Evolutionary conservation across 2,888 invertebrate species (phyloP), one percentile per base, ranked within the genome.

Genomic region (Tinea semifulvella): DNA sequence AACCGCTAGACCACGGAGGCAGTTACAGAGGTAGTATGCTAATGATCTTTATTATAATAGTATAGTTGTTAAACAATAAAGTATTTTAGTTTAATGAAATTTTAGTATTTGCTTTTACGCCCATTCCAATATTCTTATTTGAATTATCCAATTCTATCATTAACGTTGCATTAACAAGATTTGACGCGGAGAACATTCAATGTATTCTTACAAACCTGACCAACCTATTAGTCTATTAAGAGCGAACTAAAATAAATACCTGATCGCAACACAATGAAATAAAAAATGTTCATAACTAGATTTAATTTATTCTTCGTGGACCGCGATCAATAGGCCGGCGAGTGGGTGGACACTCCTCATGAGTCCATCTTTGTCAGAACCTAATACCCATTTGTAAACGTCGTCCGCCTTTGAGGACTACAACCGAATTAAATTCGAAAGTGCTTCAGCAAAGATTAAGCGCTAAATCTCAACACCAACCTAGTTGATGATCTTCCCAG

Each of bases 331-430:
- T 75, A 70, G 75, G 17, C 61, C 60, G 56, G 58, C 65, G 71
- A 74, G 79, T 80, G 79, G 80, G 80, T 77, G 80, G 80, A 80
- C 79, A 79, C 75, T 68, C 75, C 68, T 70, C 67, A 74, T 73
- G 71, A 75, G 79, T 77, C 75, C 77, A 77, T 77, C 79, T 79
- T 77, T 79, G 79, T 80, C 73, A 76, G 65, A 70, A 76, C 74
- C 70, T 77, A 73, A 76, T 79, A 73, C 74, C 70, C 67, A 80
- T 80, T 80, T 77, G 76, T 80, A 68, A 72, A 31, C 31, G 40
- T 64, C 20, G 43, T 80, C 80, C 68, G 67, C 65, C 68, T 70
- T 72, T 74, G 72, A 74, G 70, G 73, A 66, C 64, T 59, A 58
- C 63, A 67, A 55, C 56, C 68, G 63, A 73, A 75, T 77, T 73